Conservation (phyloP, 2,113 vertebrate genomes). For the Mesitornis unicolor region DNA sequence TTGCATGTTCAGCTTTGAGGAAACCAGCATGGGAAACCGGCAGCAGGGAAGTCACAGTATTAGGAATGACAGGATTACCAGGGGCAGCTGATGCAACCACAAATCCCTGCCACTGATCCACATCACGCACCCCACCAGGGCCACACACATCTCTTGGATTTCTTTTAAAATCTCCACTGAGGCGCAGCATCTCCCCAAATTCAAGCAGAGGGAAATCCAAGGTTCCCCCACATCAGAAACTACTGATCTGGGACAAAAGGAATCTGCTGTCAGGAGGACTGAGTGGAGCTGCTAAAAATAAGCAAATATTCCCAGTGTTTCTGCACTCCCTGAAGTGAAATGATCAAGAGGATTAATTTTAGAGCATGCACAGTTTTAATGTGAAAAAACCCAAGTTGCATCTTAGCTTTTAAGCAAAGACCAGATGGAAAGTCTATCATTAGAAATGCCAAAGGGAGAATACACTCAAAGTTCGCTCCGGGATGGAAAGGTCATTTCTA, state of each 20-base stretch:
- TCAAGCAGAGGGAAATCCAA: neutral
- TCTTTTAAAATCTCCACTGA: neutral
- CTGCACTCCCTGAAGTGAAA: conserved; percentile 28
- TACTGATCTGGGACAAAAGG: neutral
- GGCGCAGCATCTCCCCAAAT: neutral
- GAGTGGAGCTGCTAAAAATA: conserved; percentile 23
- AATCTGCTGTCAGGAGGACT: neutral
- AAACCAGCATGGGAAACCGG: neutral
- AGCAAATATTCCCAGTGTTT: conserved; percentile 6
- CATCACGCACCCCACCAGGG: neutral
- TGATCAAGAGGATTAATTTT: conserved; percentile 54
- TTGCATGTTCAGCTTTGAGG: neutral
- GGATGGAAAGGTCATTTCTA: conserved; percentile 65
- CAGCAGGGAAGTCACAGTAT: neutral
- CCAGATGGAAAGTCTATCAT: conserved; percentile 67
- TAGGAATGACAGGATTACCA: neutral
- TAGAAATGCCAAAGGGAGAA: conserved; percentile 66
- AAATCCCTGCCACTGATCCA: neutral
- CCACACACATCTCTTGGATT: neutral
- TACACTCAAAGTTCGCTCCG: conserved; percentile 34
- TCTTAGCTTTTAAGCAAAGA: conserved; percentile 61
- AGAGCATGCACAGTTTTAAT: conserved; percentile 22
- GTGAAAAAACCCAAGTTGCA: neutral
- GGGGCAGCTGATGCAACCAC: neutral
- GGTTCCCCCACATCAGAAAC: neutral